Percentiles rank a stretch among this genome's conserved stretches.
phyloP scores from a whole-genome alignment of 2,888 invertebrate genomes.

The Chrysotoxum bicinctum region DNA sequence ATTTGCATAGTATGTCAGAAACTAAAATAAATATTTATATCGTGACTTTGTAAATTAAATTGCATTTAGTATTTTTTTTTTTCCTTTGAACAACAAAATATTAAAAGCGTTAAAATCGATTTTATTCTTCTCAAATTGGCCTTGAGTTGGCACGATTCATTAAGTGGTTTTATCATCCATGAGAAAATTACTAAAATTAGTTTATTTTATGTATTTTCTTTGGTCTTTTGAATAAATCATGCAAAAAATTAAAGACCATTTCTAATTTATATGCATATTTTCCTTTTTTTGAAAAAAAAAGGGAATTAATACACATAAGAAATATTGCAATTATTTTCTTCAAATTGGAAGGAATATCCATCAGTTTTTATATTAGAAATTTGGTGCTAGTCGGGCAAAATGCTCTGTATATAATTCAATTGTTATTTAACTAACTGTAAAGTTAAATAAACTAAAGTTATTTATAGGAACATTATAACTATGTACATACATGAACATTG shows the following conservation, averaged over 20 bases:
- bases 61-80: background rate
- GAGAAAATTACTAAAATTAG: constrained; percentile 28
- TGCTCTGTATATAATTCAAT: too few relatives aligned
- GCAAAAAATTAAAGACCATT: background rate
- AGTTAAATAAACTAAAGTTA: too few relatives aligned
- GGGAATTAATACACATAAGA: too few relatives aligned
- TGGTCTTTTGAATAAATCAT: background rate
- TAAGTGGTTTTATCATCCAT: constrained; percentile 31
- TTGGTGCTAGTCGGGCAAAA: too few relatives aligned
- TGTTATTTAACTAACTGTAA: too few relatives aligned
- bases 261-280: too few relatives aligned
- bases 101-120: background rate
- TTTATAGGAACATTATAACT: too few relatives aligned
- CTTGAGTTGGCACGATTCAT: constrained; percentile 33
- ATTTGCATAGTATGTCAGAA: constrained; percentile 12
- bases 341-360: too few relatives aligned
- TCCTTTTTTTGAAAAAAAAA: too few relatives aligned
- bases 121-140: background rate
- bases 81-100: background rate
- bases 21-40: constrained; percentile 1
- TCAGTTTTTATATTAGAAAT: too few relatives aligned
- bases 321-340: too few relatives aligned
- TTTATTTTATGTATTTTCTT: background rate
- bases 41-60: constrained; percentile 20
- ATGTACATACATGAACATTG: too few relatives aligned